These are phyloP conservation scores for Rhagonycha fulva DNA, from an alignment of 2,888 invertebrate species.

Conservation along the genomic window DNA sequence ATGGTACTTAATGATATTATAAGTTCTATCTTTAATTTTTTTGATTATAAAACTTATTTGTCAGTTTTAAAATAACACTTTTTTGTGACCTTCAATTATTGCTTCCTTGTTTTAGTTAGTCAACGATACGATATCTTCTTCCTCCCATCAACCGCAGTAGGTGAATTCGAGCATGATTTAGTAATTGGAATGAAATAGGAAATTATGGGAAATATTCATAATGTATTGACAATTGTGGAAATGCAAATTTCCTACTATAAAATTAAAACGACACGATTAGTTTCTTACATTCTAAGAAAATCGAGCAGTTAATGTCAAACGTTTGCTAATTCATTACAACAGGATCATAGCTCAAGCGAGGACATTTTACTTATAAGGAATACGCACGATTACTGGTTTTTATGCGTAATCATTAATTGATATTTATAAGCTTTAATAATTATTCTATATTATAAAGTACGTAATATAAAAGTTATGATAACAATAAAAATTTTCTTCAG, in stretches of 20 bases:
- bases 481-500: not conserved
- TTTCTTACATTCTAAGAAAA: conserved; percentile 46
- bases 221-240: conserved; percentile 30
- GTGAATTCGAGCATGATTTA: not conserved
- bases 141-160: not conserved
- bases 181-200: not conserved
- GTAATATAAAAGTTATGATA: conserved; percentile 2
- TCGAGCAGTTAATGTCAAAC: conserved; percentile 47
- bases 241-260: conserved; percentile 45
- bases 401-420: conserved; percentile 34
- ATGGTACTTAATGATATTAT: too few species aligned
- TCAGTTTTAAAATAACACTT: too few species aligned
- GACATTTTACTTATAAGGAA: conserved; percentile 48
- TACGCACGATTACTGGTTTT: conserved; percentile 45
- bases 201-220: not conserved
- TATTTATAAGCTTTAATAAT: conserved; percentile 31
- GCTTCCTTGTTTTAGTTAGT: not conserved
- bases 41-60: too few species aligned
- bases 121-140: not conserved
- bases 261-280: conserved; percentile 45
- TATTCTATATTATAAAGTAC: conserved; percentile 22
- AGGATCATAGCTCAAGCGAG: conserved; percentile 43
- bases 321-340: conserved; percentile 48
- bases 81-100: not conserved
- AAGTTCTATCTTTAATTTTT: too few species aligned